A percentile compares a stretch with the other conserved stretches of the same genome.
Conservation (phyloP, 2,797 vertebrate species). For the Microctenopoma lineatum region DNA sequence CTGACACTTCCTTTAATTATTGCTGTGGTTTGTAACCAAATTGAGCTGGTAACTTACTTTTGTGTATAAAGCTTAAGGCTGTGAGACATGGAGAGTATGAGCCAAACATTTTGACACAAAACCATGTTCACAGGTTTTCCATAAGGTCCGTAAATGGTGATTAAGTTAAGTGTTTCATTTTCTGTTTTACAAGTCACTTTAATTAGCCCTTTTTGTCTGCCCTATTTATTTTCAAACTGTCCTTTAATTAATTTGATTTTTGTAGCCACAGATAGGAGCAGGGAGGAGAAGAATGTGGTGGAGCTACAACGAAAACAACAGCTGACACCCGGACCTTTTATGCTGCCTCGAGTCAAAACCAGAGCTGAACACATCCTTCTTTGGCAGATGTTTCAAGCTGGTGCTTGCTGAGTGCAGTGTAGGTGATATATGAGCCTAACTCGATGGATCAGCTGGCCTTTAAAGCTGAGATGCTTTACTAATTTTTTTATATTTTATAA, state of each 20-base stretch:
- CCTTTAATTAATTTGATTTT: constrained; percentile 24
- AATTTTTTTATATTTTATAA: too few species aligned
- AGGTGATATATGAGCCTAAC: background rate
- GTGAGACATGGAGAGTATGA: background rate
- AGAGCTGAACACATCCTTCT: constrained; percentile 43
- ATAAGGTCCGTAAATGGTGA: constrained; percentile 60
- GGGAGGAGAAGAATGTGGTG: constrained; percentile 61
- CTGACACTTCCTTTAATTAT: too few species aligned
- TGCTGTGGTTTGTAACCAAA: too few species aligned
- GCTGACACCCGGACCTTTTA: constrained; percentile 75
- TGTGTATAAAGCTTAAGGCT: constrained; percentile 19
- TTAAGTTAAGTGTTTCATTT: constrained; percentile 80
- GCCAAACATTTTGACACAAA: too few species aligned
- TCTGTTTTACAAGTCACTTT: constrained; percentile 78
- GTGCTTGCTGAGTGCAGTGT: constrained; percentile 1
- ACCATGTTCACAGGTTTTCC: constrained; percentile 41
- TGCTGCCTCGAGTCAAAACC: constrained; percentile 53
- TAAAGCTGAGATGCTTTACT: too few species aligned
- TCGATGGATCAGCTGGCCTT: background rate
- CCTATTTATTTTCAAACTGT: constrained; percentile 11
- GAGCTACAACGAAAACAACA: constrained; percentile 73
- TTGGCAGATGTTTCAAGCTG: constrained; percentile 27
- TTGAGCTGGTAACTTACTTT: too few species aligned
- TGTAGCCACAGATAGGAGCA: constrained; percentile 62
- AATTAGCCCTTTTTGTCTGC: constrained; percentile 75